Conservation (phyloP, 2,888 invertebrate genomes). For the Teleiodes luculella region DNA sequence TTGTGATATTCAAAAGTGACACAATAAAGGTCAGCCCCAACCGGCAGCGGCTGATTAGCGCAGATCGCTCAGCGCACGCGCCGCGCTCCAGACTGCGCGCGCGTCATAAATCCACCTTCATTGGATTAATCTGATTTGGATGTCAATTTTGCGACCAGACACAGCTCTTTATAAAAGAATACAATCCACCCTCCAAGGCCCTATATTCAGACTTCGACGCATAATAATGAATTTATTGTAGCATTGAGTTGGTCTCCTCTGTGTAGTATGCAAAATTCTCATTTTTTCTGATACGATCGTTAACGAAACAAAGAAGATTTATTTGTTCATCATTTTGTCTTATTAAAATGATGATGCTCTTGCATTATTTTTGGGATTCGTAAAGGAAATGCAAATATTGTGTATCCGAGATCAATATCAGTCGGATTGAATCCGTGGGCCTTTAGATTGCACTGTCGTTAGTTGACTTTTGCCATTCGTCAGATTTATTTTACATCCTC, state of each 20-base stretch:
- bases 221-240: constrained; percentile 63
- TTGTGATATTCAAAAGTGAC: too few species aligned
- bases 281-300: constrained; percentile 50
- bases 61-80: constrained; percentile 59
- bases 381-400: constrained; percentile 33
- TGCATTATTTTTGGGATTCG: constrained; percentile 35
- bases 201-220: constrained; percentile 54
- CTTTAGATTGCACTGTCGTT: neutral
- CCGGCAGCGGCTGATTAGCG: constrained; percentile 64
- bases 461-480: neutral
- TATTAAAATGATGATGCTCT: constrained; percentile 56
- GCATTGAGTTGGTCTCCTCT: constrained; percentile 29
- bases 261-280: constrained; percentile 29
- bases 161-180: constrained; percentile 69
- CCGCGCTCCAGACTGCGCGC: constrained; percentile 53
- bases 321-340: constrained; percentile 58
- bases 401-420: constrained; percentile 11
- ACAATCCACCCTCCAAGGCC: constrained; percentile 53
- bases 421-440: constrained; percentile 17
- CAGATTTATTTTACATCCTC: neutral
- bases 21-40: too few species aligned
- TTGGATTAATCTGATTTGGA: constrained; percentile 79
- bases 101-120: constrained; percentile 79
- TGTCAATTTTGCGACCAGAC: constrained; percentile 74
- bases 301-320: constrained; percentile 58